Evolutionary conservation across 2,888 invertebrate genomes (phyloP), one percentile per base, ranked within the genome.

Genomic region (Drosophila monieri): DNA sequence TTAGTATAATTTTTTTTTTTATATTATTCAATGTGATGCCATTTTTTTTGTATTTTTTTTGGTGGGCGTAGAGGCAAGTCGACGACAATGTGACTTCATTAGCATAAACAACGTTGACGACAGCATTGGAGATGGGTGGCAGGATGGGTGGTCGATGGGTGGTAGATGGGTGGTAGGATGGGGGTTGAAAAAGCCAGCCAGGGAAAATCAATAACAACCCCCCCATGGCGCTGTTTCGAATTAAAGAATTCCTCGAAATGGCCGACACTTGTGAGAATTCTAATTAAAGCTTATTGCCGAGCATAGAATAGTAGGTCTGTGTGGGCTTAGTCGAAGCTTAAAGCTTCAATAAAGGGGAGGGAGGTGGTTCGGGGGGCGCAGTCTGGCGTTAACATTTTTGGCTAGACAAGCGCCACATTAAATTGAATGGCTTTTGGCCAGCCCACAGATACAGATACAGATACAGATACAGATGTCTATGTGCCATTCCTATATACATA

Each of bases 361-460:
- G 2, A 18, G 1, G 18, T 18, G 27, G 60, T 8, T 8, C 6
- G 18, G 15, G 25, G 9, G 35, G 43, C 43, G 18, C 61, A 54
- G 60, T 60, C 39, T 35, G 37, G 56, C 62, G 62, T 69, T 71
- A 74, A 71, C 58, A 78, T 73, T 75, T 71, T 80, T 73, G 75
- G 75, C 78, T 77, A 80, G 77, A 84, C 76, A 69, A 74, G 66
- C 64, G 67, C 54, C 81, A 79, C 76, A 81, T 81, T 81, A 81
- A 81, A 85, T 75, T 67, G 71, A 79, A 80, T 80, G 77, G 67
- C 60, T 66, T 77, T 81, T 68, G 69, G 67, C 59, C 53, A 48
- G 54, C 39, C 14, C n/a, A 6, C 32, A 46, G 27, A 39, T 30
- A 41, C 23, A 15, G 23, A 46, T 14, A 25, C 41, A 30, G 52